Percentiles rank a stretch among this genome's conserved stretches.
Conservation (phyloP, 1,140 invertebrate species). For the Rhizoglyphus robini region DNA sequence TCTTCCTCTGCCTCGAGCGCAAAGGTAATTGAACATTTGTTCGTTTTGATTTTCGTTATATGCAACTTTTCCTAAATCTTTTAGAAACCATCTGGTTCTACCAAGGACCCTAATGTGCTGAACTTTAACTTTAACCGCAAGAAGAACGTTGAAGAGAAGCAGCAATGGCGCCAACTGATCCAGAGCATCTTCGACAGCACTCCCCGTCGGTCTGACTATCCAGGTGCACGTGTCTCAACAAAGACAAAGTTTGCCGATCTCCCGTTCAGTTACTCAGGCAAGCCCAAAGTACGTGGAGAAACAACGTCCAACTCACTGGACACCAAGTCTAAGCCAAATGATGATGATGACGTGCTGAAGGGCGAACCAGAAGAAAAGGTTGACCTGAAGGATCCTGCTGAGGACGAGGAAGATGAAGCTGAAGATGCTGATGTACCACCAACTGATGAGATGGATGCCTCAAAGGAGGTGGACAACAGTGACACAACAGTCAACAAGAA, state of each 20-base stretch:
- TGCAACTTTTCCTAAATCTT: too few species aligned
- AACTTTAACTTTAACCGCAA: background rate
- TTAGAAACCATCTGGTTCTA: too few species aligned
- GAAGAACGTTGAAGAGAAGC: conserved; percentile 3
- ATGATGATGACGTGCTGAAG: background rate
- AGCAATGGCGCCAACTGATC: background rate
- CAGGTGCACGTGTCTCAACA: background rate
- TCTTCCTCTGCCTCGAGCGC: too few species aligned
- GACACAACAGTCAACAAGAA: too few species aligned
- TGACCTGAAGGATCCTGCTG: background rate
- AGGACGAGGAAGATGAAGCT: background rate
- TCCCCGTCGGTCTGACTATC: background rate
- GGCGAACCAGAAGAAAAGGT: background rate
- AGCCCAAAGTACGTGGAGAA: too few species aligned
- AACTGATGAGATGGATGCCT: too few species aligned
- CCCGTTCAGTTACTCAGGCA: background rate
- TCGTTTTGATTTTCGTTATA: too few species aligned
- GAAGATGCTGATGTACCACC: background rate
- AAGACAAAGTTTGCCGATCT: background rate
- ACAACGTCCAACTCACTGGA: background rate
- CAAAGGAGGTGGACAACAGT: too few species aligned
- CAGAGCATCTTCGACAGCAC: conserved; percentile 1
- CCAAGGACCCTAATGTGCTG: background rate
- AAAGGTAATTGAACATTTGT: too few species aligned
- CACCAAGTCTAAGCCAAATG: background rate